Evolutionary conservation across 2,113 vertebrate genomes (phyloP), one percentile per base, ranked within the genome.

Genomic region (Aspidoscelis tigris): DNA sequence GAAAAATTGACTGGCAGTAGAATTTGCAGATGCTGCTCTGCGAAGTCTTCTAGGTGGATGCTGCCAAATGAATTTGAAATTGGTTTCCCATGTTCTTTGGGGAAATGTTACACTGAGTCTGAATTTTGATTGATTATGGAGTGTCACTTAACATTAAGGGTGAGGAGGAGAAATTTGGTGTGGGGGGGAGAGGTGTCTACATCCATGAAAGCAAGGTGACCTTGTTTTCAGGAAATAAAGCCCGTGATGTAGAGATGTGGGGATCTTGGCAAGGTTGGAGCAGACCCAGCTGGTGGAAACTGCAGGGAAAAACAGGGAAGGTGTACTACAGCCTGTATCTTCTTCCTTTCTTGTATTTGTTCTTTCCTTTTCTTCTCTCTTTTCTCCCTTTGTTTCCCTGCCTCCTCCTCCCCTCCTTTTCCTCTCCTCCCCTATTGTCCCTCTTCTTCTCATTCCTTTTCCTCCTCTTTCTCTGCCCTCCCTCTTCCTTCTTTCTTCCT

Each of bases 61-160:
- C 3, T 66, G 89, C 77, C 80, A 90, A 91, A 90, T 92, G 78
- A 89, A 82, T 82, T 78, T 82, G 87, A 76, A 71, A 86, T 65
- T n/a, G 69, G 89, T 87, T 83, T 90, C 88, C 91, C 88, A 87
- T 89, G 91, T 94, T 92, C 90, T 92, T 87, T 70, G 85, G 83
- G 81, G 92, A 93, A 87, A 78, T 78, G 89, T 90, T 21, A 81
- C 84, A 85, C 86, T 53, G 81, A 65, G 82, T 89, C 82, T 85
- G 90, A 91, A 85, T 81, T 87, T 90, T 86, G 84, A 81, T 86
- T 70, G 78, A 77, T 79, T 79, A 79, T 73, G 76, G 76, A 33
- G 70, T 86, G 73, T 70, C 79, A 86, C 78, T 86, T 76, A 70
- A 76, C 65, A 81, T 81, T 81, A 77, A 81, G 66, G 73, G 47